Conservation (phyloP, 2,888 invertebrate genomes). For the Alloplasta piceator region DNA sequence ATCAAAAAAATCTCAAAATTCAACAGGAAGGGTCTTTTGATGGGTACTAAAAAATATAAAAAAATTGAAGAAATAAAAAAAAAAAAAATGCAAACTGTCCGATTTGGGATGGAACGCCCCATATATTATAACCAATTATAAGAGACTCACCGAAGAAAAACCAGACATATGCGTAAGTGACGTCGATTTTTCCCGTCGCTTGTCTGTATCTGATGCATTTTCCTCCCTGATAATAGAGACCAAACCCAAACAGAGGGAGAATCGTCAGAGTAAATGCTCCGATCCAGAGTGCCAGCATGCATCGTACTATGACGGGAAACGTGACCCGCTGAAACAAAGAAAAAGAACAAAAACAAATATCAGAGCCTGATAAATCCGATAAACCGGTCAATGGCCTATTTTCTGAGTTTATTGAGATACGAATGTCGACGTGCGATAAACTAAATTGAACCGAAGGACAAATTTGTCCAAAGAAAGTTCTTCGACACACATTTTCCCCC, state of each 20-base stretch:
- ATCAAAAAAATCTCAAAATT: too few species aligned
- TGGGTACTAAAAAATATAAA: too few species aligned
- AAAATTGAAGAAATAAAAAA: too few species aligned
- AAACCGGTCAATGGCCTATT: not conserved
- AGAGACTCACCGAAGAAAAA: slow-evolving; percentile 88
- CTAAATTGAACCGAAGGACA: not conserved
- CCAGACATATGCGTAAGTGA: slow-evolving; percentile 90
- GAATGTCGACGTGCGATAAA: not conserved
- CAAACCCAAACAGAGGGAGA: slow-evolving; percentile 88
- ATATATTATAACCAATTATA: too few species aligned
- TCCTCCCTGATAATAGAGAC: slow-evolving; percentile 78
- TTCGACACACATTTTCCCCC: too few species aligned
- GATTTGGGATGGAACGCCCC: too few species aligned
- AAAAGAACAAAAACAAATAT: slow-evolving; percentile 62
- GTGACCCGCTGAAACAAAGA: slow-evolving; percentile 87
- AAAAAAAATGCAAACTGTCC: too few species aligned
- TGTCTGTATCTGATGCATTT: slow-evolving; percentile 90
- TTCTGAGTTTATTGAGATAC: not conserved
- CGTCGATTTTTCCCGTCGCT: slow-evolving; percentile 87
- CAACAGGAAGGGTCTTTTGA: too few species aligned
- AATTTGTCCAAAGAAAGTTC: too few species aligned
- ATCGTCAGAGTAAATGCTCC: slow-evolving; percentile 89
- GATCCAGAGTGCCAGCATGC: slow-evolving; percentile 89
- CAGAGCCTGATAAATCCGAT: slow-evolving; percentile 10
- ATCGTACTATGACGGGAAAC: slow-evolving; percentile 89